Percentiles rank a stretch among this genome's conserved stretches.
Conservation (phyloP, 2,113 vertebrate species). For the Cairina moschata region DNA sequence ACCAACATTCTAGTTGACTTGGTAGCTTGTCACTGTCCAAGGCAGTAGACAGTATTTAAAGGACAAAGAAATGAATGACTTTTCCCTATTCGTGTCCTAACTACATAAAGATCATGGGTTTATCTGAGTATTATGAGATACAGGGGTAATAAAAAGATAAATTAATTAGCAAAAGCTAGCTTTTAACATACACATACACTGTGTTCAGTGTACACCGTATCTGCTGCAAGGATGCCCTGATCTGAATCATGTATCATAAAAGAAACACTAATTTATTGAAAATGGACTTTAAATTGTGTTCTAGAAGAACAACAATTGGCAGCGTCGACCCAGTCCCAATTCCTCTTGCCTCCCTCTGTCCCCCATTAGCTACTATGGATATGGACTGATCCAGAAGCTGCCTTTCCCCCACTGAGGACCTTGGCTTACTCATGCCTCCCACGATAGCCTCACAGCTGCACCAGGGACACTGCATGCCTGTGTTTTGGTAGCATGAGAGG, state of each 20-base stretch:
- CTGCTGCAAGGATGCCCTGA: not conserved
- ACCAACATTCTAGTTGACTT: not conserved
- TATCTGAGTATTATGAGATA: not conserved
- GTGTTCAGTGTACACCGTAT: not conserved
- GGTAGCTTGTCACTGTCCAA: not conserved
- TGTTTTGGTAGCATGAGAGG: not conserved
- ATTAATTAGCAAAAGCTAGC: not conserved
- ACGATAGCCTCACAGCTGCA: not conserved
- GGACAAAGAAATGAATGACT: not conserved
- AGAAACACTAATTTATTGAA: not conserved
- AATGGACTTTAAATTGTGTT: not conserved
- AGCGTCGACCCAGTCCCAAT: not conserved
- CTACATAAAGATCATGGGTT: not conserved
- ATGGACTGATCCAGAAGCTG: not conserved
- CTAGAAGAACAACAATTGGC: not conserved
- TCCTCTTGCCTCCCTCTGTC: not conserved
- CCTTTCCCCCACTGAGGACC: not conserved
- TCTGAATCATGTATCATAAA: not conserved
- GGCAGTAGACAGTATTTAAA: not conserved
- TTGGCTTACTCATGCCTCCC: not conserved
- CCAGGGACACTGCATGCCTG: not conserved
- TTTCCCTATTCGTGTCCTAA: not conserved
- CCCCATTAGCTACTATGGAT: accelerated
- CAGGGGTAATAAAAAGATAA: not conserved
- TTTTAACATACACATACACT: not conserved